Conservation (phyloP, 2,888 invertebrate species). For the Epinotia brunnichana region DNA sequence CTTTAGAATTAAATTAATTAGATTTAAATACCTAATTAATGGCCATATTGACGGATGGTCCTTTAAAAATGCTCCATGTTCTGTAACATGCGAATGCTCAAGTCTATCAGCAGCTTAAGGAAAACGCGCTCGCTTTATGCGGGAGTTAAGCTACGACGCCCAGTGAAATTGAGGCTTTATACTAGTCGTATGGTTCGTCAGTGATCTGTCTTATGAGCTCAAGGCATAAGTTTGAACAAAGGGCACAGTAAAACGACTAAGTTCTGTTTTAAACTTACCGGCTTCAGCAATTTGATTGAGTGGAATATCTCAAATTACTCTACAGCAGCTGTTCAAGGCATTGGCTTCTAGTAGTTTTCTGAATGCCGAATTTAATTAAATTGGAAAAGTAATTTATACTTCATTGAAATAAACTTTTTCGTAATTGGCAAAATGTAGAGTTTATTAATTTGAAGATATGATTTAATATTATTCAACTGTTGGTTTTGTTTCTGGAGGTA, state of each 20-base stretch:
- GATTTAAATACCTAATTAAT: too few relatives aligned
- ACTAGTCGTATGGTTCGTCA: background rate
- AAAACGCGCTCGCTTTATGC: too few relatives aligned
- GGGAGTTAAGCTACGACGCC: background rate
- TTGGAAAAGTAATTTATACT: background rate
- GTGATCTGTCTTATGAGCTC: background rate
- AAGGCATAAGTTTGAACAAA: conserved; percentile 11
- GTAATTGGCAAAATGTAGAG: background rate
- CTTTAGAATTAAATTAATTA: too few relatives aligned
- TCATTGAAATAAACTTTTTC: background rate
- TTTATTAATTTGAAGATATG: background rate
- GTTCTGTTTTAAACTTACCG: conserved; percentile 3
- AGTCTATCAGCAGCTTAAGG: too few relatives aligned
- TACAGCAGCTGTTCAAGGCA: conserved; percentile 1
- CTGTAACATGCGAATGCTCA: too few relatives aligned
- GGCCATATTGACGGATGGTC: too few relatives aligned
- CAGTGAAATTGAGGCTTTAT: background rate
- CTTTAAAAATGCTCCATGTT: too few relatives aligned
- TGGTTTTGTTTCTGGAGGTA: too few relatives aligned
- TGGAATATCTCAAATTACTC: background rate
- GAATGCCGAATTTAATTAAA: background rate
- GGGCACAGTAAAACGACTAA: background rate
- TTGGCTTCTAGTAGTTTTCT: background rate
- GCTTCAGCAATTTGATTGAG: conserved; percentile 9
- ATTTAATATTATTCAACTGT: background rate